phyloP scores from a whole-genome alignment of 2,888 invertebrate species.

The Oeneis ivallda region DNA sequence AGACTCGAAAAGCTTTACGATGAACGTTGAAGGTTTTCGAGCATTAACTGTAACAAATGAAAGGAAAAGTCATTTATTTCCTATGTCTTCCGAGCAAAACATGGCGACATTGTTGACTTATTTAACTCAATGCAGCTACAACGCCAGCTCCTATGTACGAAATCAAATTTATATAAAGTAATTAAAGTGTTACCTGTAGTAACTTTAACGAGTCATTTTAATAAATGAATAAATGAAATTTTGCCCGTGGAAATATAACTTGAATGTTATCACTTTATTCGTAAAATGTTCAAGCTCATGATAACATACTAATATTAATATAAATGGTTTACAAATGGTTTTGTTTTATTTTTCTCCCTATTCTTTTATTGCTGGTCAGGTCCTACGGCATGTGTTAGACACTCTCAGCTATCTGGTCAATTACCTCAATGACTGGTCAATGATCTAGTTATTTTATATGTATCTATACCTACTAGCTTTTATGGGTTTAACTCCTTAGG shows the following conservation, averaged over 20 bases:
- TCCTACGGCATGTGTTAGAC: too few species aligned
- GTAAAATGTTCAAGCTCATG: slow-evolving; percentile 64
- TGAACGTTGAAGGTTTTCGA: not conserved
- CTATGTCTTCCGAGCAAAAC: slow-evolving; percentile 65
- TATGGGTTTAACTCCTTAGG: too few species aligned
- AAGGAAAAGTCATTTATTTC: slow-evolving; percentile 39
- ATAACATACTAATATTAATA: slow-evolving; percentile 68
- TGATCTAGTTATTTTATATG: too few species aligned
- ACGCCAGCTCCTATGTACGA: slow-evolving; percentile 27
- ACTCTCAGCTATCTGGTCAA: too few species aligned
- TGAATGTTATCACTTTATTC: slow-evolving; percentile 76
- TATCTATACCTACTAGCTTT: too few species aligned
- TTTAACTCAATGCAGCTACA: slow-evolving; percentile 13
- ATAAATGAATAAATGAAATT: slow-evolving; percentile 30
- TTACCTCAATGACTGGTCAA: too few species aligned
- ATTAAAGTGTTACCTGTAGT: slow-evolving; percentile 30
- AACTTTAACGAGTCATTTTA: slow-evolving; percentile 31
- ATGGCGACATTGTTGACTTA: slow-evolving; percentile 19
- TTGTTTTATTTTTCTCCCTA: slow-evolving; percentile 49
- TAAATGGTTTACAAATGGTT: slow-evolving; percentile 75
- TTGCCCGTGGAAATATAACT: slow-evolving; percentile 46
- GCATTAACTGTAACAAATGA: not conserved
- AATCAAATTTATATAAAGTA: slow-evolving; percentile 19
- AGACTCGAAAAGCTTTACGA: not conserved
- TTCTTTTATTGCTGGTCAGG: not conserved